These are phyloP conservation scores for Notospermus geniculatus DNA, from an alignment of 1,140 invertebrate species.

Conservation along the genomic window DNA sequence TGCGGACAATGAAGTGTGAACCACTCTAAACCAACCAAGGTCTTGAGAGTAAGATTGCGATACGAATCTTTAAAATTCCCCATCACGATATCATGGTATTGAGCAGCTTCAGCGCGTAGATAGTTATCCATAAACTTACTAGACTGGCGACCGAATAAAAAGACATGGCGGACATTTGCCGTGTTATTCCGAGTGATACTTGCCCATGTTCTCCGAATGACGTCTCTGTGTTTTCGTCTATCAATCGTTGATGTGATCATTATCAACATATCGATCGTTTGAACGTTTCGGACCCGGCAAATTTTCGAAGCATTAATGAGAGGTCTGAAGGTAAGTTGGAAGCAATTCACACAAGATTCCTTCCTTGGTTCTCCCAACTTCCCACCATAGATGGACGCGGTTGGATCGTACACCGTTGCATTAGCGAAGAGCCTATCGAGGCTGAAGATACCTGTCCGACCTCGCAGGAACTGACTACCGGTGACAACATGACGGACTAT, in stretches of 20 bases:
- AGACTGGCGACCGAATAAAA: conserved; percentile 65
- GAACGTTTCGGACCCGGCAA: not conserved
- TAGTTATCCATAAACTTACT: conserved; percentile 49
- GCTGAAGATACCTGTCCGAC: too few species aligned
- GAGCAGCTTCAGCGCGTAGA: conserved; percentile 63
- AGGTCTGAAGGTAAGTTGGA: not conserved
- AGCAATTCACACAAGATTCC: conserved; percentile 5
- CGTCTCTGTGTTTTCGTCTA: not conserved
- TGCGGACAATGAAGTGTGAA: conserved; percentile 63
- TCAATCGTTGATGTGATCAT: not conserved
- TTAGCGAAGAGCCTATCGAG: too few species aligned
- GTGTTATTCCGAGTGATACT: conserved; percentile 12
- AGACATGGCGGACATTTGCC: conserved; percentile 52
- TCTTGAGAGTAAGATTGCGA: conserved; percentile 81
- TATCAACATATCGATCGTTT: not conserved
- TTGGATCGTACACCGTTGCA: too few species aligned
- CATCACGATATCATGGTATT: conserved; percentile 70
- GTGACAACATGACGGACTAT: too few species aligned
- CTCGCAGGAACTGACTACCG: too few species aligned
- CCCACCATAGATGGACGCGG: too few species aligned
- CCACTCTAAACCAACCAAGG: conserved; percentile 79
- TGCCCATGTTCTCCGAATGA: conserved; percentile 37
- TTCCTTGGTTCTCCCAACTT: not conserved
- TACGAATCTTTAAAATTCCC: conserved; percentile 76
- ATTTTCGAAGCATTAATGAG: not conserved